Base-by-base conservation (phyloP, 2,888 invertebrate genomes). In the Therioaphis trifolii region DNA sequence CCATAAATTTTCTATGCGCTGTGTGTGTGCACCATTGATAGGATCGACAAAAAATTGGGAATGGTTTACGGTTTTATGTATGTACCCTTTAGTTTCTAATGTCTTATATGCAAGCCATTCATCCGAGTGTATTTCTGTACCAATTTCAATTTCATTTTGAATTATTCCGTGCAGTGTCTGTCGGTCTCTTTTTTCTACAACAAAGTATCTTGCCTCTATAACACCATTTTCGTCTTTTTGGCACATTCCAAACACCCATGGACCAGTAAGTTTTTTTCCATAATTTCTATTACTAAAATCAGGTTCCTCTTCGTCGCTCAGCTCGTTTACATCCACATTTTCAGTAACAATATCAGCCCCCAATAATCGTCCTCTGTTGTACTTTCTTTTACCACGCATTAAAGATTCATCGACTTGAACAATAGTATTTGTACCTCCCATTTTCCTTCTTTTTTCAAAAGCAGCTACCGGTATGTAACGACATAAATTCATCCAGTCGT, bases 191-290 rank as follows among this genome's bases (percentile, higher is more conserved):
- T 24, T 69, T 27, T n/a, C n/a, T 9, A 58, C 58, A 24, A 58
- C 58, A 24, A 58, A 58, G 58, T 58, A 58, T 58, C 58, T n/a
- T 21, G n/a, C 58, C 24, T 58, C 58, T 3, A 58, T 58, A 24
- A 58, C 58, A 58, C 58, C 9, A 24, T 58, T 24, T 58, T 58
- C 58, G 24, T 24, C 24, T 58, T 58, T 58, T 58, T 58, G n/a
- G 24, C 58, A 58, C n/a, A 58, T n/a, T n/a, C 58, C 58, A 58
- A 58, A 58, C 58, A 58, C 58, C 58, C 58, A 58, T 58, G 58
- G 58, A 58, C 58, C 58, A 21, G n/a, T 24, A 21, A 58, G n/a
- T 58, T 24, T 58, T 24, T n/a, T 58, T 3, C 58, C 58, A 58
- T 58, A 58, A 58, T 58, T 58, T 24, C 58, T 3, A 21, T n/a